Evolutionary conservation across 2,888 invertebrate genomes (phyloP).

Genomic region (Epicampocera succincta): DNA sequence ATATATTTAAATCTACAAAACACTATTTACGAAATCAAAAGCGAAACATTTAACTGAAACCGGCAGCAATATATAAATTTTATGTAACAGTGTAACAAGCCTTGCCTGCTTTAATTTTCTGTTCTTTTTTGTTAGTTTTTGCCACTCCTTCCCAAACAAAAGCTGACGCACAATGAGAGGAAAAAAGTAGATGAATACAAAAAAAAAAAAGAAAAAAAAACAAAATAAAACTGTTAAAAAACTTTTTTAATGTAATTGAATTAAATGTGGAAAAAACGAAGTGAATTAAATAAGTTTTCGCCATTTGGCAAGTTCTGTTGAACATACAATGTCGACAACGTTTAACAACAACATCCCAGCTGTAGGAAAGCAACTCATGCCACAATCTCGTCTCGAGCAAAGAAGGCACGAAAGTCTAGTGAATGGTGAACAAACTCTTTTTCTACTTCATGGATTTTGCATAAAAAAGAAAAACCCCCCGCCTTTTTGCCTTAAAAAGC

Average conservation of each 20-base stretch:
- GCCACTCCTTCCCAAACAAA: constrained; percentile 4
- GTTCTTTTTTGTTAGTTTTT: not conserved
- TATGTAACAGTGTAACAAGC: constrained; percentile 49
- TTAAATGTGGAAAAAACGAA: constrained; percentile 80
- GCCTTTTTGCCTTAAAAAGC: constrained; percentile 35
- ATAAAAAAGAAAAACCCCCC: constrained; percentile 64
- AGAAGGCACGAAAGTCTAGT: constrained; percentile 15
- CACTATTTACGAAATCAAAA: constrained; percentile 68
- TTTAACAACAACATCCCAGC: constrained; percentile 63
- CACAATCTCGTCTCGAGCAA: constrained; percentile 9
- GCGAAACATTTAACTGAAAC: constrained; percentile 67
- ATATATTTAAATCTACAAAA: constrained; percentile 55
- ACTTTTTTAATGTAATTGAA: constrained; percentile 78
- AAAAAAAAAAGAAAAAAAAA: no score
- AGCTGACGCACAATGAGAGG: constrained; percentile 48
- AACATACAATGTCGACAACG: constrained; percentile 70
- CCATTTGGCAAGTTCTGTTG: constrained; percentile 69
- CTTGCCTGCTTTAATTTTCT: constrained; percentile 7
- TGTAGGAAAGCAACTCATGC: constrained; percentile 27
- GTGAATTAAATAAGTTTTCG: constrained; percentile 81
- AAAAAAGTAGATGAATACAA: constrained; percentile 21
- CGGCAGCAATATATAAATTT: constrained; percentile 54
- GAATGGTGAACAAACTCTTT: constrained; percentile 67
- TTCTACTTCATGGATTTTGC: constrained; percentile 73
- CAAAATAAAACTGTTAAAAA: constrained; percentile 71